These are phyloP conservation scores for Okapia johnstoni DNA, from an alignment of 2,113 vertebrate species.

Conservation along the genomic window DNA sequence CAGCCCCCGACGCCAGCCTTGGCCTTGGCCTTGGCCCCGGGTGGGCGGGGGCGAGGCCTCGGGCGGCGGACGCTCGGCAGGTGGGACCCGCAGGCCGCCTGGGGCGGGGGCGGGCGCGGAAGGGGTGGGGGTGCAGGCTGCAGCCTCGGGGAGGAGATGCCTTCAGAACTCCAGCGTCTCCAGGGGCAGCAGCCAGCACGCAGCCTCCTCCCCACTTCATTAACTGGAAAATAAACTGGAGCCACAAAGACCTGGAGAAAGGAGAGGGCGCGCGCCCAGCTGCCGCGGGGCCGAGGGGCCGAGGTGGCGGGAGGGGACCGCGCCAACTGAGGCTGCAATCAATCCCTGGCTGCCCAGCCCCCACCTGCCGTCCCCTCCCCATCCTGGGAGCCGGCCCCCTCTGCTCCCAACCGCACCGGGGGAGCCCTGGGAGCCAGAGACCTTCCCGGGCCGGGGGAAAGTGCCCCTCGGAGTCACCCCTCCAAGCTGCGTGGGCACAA, in stretches of 20 bases:
- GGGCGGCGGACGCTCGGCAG: background rate
- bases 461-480: background rate
- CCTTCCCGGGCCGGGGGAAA: background rate
- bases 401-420: background rate
- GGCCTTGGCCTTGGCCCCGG: too few relatives aligned
- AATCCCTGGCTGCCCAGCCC: background rate
- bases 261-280: background rate
- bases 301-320: background rate
- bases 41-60: background rate
- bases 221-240: conserved; percentile 53
- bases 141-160: background rate
- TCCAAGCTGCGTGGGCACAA: background rate
- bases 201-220: background rate
- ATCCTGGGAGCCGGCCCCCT: background rate
- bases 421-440: background rate
- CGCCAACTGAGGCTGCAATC: background rate
- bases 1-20: too few relatives aligned
- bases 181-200: background rate
- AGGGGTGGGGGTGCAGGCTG: background rate
- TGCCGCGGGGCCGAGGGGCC: background rate
- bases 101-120: background rate
- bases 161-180: background rate
- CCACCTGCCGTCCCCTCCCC: background rate
- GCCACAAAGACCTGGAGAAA: background rate
- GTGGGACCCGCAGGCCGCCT: background rate